Conservation (phyloP, 92 coral and sea anemone species). For the Zoanthus solanderi region DNA sequence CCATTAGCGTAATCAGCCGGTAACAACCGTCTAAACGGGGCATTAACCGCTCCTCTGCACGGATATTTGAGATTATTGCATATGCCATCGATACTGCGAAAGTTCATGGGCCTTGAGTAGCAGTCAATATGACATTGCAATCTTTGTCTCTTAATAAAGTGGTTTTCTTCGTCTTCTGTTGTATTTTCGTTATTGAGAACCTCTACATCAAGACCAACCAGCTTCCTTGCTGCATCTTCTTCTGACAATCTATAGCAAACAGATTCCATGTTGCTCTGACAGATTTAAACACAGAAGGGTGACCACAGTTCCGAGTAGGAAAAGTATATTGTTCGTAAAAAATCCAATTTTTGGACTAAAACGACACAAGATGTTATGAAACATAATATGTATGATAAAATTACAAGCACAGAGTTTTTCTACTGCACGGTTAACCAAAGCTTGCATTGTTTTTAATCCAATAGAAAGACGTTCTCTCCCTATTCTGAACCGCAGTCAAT, state of each 20-base stretch:
- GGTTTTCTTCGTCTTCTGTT: background rate
- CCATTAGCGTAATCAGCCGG: constrained; percentile 4
- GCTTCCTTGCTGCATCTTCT: background rate
- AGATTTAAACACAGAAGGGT: background rate
- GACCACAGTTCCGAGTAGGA: no score
- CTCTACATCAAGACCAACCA: background rate
- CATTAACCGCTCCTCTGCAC: constrained; percentile 1
- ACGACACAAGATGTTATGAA: no score
- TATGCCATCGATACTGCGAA: constrained; percentile 1
- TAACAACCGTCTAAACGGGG: background rate
- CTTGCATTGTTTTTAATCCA: no score
- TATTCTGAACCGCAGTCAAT: no score
- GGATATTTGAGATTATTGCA: constrained; percentile 21
- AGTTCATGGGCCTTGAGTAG: background rate
- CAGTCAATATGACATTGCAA: background rate
- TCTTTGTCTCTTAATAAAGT: background rate
- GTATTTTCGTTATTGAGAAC: background rate
- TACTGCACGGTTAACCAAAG: no score
- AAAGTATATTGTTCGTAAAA: no score
- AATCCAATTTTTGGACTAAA: no score
- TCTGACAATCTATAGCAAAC: background rate
- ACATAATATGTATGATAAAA: no score
- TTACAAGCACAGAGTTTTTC: no score
- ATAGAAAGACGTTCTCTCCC: no score
- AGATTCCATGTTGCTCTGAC: background rate